Evolutionary conservation across 2,888 invertebrate genomes (phyloP).

Genomic region (Ophion ellenae): DNA sequence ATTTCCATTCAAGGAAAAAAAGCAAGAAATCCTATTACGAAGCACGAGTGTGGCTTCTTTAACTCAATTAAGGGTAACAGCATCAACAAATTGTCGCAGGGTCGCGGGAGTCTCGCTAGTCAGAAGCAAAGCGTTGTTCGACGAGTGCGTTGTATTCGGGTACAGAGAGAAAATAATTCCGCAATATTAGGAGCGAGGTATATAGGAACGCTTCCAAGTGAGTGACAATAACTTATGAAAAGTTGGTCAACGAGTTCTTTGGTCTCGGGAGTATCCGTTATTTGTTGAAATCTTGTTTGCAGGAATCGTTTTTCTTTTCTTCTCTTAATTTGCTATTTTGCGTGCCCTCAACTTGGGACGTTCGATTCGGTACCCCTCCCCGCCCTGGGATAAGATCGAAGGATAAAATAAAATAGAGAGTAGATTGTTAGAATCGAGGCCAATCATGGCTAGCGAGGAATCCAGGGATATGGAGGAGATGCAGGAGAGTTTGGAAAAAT

Average conservation of each 20-base stretch:
- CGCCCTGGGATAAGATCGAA: not conserved
- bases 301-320: conserved; percentile 36
- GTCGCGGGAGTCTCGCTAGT: conserved; percentile 67
- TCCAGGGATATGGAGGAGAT: conserved; percentile 18
- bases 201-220: conserved; percentile 25
- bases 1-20: conserved; percentile 73
- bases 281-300: conserved; percentile 45
- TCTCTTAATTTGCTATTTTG: not conserved
- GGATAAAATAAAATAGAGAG: not conserved
- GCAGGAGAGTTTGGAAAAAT: conserved; percentile 35
- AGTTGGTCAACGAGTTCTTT: not conserved
- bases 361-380: not conserved
- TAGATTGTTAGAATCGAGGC: not conserved
- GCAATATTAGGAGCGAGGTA: not conserved
- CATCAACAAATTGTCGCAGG: conserved; percentile 78
- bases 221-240: conserved; percentile 33
- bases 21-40: conserved; percentile 78
- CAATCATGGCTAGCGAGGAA: conserved; percentile 38
- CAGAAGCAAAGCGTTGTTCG: conserved; percentile 45
- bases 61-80: conserved; percentile 80
- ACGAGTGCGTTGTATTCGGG: conserved; percentile 27
- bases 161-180: not conserved
- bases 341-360: not conserved
- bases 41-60: conserved; percentile 78
- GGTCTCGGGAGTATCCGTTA: not conserved